Conservation (phyloP, 2,113 vertebrate genomes). For the Puntigrus tetrazona region DNA sequence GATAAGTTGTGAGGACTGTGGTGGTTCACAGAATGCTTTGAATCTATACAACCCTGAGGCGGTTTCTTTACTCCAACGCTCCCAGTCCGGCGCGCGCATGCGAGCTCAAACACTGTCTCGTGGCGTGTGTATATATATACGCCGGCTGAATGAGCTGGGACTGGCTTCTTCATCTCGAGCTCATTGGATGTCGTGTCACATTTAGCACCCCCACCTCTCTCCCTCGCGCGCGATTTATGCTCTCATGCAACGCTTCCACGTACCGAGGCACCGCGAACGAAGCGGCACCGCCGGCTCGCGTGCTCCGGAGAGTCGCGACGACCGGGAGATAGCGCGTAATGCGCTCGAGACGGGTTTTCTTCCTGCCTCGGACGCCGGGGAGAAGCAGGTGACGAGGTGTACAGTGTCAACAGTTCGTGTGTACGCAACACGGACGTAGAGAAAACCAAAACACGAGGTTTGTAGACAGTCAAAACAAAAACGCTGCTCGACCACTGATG, state of each 20-base stretch:
- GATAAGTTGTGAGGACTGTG: not conserved
- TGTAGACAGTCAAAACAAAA: constrained; percentile 78
- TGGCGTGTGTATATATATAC: not conserved
- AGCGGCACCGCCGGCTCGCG: not conserved
- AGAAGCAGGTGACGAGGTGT: constrained; percentile 72
- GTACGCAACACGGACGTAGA: constrained; percentile 69
- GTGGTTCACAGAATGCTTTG: constrained; percentile 26
- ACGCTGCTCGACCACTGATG: constrained; percentile 3
- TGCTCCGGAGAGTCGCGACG: constrained; percentile 39
- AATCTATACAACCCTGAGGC: constrained; percentile 22
- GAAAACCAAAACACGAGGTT: constrained; percentile 71
- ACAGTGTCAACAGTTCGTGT: constrained; percentile 77
- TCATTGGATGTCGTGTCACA: not conserved
- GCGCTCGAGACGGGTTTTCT: constrained; percentile 37
- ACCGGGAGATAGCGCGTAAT: constrained; percentile 4
- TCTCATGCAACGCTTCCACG: not conserved
- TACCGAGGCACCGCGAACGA: not conserved
- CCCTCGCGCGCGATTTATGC: not conserved
- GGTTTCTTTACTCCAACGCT: not conserved
- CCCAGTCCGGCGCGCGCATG: not conserved
- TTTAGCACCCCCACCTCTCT: not conserved
- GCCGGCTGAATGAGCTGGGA: not conserved
- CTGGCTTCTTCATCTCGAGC: not conserved
- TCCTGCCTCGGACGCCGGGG: constrained; percentile 1
- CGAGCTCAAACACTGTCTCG: not conserved